Evolutionary conservation across 1,140 invertebrate species (phyloP), one percentile per base, ranked within the genome.

Genomic region (Geopemphigus sp.): DNA sequence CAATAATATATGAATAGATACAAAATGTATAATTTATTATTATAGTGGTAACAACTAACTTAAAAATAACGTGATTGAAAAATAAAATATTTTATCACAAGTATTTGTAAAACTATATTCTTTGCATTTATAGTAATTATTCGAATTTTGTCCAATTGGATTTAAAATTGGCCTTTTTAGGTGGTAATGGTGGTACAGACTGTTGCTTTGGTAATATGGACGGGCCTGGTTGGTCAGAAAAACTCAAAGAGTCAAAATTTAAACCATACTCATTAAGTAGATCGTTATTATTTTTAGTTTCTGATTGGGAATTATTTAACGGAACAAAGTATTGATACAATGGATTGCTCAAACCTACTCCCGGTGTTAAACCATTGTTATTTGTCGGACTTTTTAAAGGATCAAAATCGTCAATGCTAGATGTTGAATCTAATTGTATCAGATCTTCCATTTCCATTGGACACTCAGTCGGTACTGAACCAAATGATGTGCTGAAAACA

Each of bases 371-470:
- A 53, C n/a, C 47, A 70, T 32, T 72, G n/a, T 32, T 72, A 12
- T 83, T 74, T 53, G 61, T n/a, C 66, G 81, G 74, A 80, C 70
- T 76, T 24, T 54, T 81, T 80, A 90, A 83, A 11, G 89, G 89
- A 84, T 90, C 89, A 82, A 90, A 90, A 81, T 90, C 89, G 24
- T 90, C 88, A 11, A 86, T 84, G 81, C 87, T 89, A 50, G 74
- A 63, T 6, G 87, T 87, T 53, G 88, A 88, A 83, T 90, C 89
- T 74, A 90, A 83, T 56, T 87, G 85, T 80, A 90, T 90, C 66
- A 90, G 85, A 84, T 90, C 81, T 57, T 81, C 81, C 68, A 76
- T 81, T 73, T 81, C 80, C 47, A 74, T 73, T 53, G 81, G 72
- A 59, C 74, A 63, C 5, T 61, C 39, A 0, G 57, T 47, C 19